Evolutionary conservation across 2,888 invertebrate genomes (phyloP).

Genomic region (Epinotia nisella): DNA sequence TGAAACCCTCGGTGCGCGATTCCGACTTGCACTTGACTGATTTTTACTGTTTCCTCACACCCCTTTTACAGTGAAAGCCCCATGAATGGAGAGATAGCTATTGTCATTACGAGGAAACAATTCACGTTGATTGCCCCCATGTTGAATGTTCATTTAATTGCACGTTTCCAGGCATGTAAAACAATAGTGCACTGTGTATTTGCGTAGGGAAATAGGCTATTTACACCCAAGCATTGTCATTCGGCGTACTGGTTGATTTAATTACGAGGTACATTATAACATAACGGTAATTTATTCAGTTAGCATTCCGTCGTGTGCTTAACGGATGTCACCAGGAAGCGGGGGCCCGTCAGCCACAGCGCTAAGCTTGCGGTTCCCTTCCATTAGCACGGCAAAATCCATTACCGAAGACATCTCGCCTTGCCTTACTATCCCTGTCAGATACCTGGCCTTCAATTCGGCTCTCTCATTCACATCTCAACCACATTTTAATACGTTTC

Average conservation of each 20-base stretch:
- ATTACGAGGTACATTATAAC: slow-evolving; percentile 40
- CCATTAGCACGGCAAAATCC: slow-evolving; percentile 75
- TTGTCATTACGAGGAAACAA: slow-evolving; percentile 21
- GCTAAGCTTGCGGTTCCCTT: slow-evolving; percentile 73
- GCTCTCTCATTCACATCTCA: background rate
- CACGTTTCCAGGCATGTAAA: slow-evolving; percentile 29
- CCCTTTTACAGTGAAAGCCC: background rate
- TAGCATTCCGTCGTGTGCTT: slow-evolving; percentile 49
- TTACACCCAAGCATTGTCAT: slow-evolving; percentile 21
- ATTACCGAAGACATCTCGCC: slow-evolving; percentile 67
- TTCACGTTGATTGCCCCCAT: slow-evolving; percentile 23
- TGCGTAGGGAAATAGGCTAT: slow-evolving; percentile 26
- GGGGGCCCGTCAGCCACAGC: slow-evolving; percentile 66
- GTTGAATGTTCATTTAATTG: slow-evolving; percentile 26
- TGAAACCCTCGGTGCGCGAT: too few species aligned
- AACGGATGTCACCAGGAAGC: slow-evolving; percentile 61
- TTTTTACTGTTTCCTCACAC: background rate
- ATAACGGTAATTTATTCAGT: slow-evolving; percentile 50
- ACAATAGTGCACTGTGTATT: slow-evolving; percentile 35
- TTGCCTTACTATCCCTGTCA: slow-evolving; percentile 46
- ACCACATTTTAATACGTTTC: background rate
- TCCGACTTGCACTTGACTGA: too few species aligned
- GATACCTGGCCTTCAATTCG: slow-evolving; percentile 4
- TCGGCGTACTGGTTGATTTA: slow-evolving; percentile 18
- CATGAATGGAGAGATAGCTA: background rate